A percentile compares a stretch with the other conserved stretches of the same genome.
Conservation (phyloP, 2,797 vertebrate species). For the Oreochromis mossambicus region DNA sequence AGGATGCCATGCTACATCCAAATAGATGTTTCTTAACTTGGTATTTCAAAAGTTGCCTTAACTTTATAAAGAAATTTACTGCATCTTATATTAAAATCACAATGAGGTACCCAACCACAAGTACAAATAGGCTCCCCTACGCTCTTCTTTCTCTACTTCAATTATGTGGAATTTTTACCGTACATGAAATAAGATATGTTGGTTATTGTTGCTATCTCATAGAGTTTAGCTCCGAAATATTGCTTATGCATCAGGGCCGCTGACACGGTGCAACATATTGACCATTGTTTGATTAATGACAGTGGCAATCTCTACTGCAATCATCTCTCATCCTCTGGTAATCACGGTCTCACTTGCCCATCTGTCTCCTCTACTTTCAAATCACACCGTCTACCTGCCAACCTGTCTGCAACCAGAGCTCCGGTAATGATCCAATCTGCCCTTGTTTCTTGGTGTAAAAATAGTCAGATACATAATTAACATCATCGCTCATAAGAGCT, state of each 20-base stretch:
- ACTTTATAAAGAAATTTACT: background rate
- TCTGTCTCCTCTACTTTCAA: constrained; percentile 72
- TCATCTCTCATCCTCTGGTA: constrained; percentile 65
- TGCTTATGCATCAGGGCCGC: constrained; percentile 34
- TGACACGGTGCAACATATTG: constrained; percentile 46
- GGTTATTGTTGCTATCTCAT: background rate
- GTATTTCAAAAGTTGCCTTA: background rate
- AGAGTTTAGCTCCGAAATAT: constrained; percentile 28
- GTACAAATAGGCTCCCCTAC: background rate
- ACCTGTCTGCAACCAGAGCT: constrained; percentile 50
- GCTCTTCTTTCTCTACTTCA: background rate
- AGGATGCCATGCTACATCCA: background rate
- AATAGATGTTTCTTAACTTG: background rate
- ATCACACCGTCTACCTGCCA: constrained; percentile 66
- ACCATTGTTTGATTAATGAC: constrained; percentile 69
- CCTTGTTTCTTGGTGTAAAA: constrained; percentile 70
- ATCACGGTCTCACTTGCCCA: constrained; percentile 56
- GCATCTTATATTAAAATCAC: background rate
- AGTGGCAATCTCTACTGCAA: constrained; percentile 34
- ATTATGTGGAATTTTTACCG: background rate
- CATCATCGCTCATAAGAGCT: constrained; percentile 73
- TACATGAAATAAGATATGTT: background rate
- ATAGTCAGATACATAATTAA: constrained; percentile 74
- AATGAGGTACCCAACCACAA: background rate
- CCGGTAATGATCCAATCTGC: constrained; percentile 64